Evolutionary conservation across 2,113 vertebrate genomes (phyloP), one percentile per base, ranked within the genome.

Genomic region (Pandion haliaetus): DNA sequence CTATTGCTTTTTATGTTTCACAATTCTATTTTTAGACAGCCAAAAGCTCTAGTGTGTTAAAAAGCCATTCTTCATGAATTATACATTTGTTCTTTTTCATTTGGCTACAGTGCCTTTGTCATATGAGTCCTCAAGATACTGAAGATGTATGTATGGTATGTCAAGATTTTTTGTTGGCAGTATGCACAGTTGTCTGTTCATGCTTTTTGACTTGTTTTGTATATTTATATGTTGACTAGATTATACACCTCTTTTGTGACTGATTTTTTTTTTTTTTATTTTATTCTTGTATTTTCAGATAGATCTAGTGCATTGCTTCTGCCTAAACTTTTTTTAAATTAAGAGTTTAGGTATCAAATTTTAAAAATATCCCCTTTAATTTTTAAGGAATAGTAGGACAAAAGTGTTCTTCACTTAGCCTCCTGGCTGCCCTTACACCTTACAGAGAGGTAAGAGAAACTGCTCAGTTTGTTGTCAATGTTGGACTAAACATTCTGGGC

Each of bases 21-120:
- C 86, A 49, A 47, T 70, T 97, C 95, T 98, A 97, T 98, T 98
- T 98, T 97, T 97, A 97, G 97, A 91, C 78, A 94, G 78, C 77
- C 96, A 73, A 92, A 96, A 97, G 93, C 97, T 97, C 95, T 93
- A 72, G 94, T 62, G 92, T 95, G 95, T 95, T 95, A 97, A 96
- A 93, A 97, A 97, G 92, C 92, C 36, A 92, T 90, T 97, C 73
- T 59, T 97, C 93, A 96, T 98, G 98, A 98, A 98, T 98, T 98
- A 98, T 98, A 85, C 87, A 98, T 98, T 77, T 95, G 67, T 97
- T 96, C 96, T 93, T 97, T 96, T 95, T 97, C 86, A 86, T 95
- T 98, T 95, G 95, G 95, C 91, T 96, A 79, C 70, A 55, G 91
- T 52, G 93, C 74, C 90, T 98, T 98, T 98, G 93, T 96, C 95